Conservation (phyloP, 1,140 invertebrate species). For the Adoxophyes honmai region DNA sequence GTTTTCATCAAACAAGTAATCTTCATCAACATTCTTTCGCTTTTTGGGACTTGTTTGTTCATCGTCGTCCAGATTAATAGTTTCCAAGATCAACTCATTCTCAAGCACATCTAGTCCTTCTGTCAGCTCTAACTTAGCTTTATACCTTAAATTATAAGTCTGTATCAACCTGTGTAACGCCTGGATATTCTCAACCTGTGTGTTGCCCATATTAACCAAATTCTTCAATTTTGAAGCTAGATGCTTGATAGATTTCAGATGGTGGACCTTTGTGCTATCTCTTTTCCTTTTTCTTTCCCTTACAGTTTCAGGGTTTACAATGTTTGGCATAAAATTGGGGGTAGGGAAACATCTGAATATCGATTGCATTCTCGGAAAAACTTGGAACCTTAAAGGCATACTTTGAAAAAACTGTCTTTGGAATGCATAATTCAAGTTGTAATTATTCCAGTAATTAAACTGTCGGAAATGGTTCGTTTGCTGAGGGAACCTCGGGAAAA, state of each 20-base stretch:
- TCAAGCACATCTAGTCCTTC: conserved; percentile 39
- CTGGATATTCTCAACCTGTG: conserved; percentile 26
- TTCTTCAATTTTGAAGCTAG: conserved; percentile 39
- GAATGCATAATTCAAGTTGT: conserved; percentile 37
- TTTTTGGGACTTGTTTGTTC: conserved; percentile 39
- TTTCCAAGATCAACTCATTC: conserved; percentile 44
- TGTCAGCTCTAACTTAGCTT: conserved; percentile 39
- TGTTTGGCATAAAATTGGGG: conserved; percentile 3
- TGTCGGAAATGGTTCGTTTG: conserved; percentile 28
- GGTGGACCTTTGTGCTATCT: conserved; percentile 23
- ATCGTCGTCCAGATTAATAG: conserved; percentile 55
- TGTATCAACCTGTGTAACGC: conserved; percentile 40
- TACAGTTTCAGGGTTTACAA: conserved; percentile 14
- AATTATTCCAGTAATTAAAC: conserved; percentile 34
- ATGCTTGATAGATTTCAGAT: conserved; percentile 42
- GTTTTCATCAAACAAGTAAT: conserved; percentile 39
- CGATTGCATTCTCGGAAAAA: conserved; percentile 18
- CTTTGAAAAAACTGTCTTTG: conserved; percentile 37
- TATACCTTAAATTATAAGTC: conserved; percentile 48
- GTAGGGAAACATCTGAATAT: conserved; percentile 19
- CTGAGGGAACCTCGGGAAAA: conserved; percentile 23
- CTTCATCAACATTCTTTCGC: conserved; percentile 20
- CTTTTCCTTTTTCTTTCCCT: conserved; percentile 24
- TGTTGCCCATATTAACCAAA: conserved; percentile 25
- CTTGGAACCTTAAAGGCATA: conserved; percentile 28